Evolutionary conservation across 2,888 invertebrate genomes (phyloP), one percentile per base, ranked within the genome.

Genomic region (Autographa pulchrina): DNA sequence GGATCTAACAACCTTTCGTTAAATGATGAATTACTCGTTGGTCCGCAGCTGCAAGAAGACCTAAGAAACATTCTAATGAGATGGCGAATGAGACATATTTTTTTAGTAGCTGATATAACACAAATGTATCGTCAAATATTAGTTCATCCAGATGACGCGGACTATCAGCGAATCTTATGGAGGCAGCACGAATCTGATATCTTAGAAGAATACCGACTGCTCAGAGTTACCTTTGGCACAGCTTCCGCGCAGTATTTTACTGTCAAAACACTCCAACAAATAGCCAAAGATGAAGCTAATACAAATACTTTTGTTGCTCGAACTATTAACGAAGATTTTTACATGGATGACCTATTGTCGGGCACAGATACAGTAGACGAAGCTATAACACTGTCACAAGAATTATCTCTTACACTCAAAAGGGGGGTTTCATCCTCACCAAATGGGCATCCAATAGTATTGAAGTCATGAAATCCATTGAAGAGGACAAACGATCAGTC

Each of bases 81-180:
- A 65, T 86, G 84, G 78, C 61, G 84, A 35, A 77, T 62, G n/a
- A 73, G 84, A 16, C 62, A 41, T 1, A 48, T 85, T 2, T 82
- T 77, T 31, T 79, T 86, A 18, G 78, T 81, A 0, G 70, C 80
- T 13, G 85, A 84, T 56, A 76, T 86, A 4, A 31, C 68, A 60
- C 81, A 85, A 66, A 88, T 88, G 86, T 89, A 85, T 52, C 58
- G 87, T 20, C 13, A 70, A 72, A 74, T n/a, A 73, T 75, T 60
- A 77, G 82, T 25, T 20, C 41, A 32, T 25, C 64, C 8, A 75
- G 82, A 79, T 43, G 62, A 68, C 48, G 13, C 14, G 9, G 58
- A 68, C n/a, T 62, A 31, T 14, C 62, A 62, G 18, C 54, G 68
- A 58, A 31, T 68, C 0, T 2, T 68, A 2, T 62, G 68, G 68